Evolutionary conservation across 2,797 vertebrate genomes (phyloP).

Genomic region (Danio jaintianensis): DNA sequence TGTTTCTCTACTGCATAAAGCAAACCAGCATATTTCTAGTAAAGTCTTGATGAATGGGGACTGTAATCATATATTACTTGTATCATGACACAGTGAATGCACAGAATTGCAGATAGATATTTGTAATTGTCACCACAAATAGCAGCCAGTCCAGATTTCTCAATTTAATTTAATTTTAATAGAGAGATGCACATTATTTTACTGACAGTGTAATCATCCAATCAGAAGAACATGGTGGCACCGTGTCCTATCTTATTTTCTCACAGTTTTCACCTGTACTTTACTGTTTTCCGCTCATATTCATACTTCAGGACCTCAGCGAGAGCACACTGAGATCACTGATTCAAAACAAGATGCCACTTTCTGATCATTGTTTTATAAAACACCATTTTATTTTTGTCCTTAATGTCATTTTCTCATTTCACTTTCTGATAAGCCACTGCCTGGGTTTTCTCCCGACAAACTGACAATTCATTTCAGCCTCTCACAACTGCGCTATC

Average conservation of each 20-base stretch:
- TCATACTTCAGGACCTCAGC: background rate
- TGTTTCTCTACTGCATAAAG: too few relatives aligned
- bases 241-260: background rate
- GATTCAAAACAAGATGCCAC: background rate
- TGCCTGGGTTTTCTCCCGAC: background rate
- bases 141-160: background rate
- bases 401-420: background rate
- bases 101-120: background rate
- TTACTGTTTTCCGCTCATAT: background rate
- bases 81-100: too few relatives aligned
- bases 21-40: too few relatives aligned
- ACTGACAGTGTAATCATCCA: background rate
- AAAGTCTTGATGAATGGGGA: too few relatives aligned
- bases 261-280: background rate
- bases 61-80: too few relatives aligned
- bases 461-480: conserved; percentile 28
- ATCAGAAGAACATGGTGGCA: background rate
- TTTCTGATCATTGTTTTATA: background rate
- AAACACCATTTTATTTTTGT: conserved; percentile 3
- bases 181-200: background rate
- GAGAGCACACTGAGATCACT: background rate
- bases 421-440: background rate
- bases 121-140: background rate
- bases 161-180: background rate
- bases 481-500: conserved; percentile 40